Percentiles rank a stretch among this genome's conserved stretches.
These are phyloP conservation scores for Gymnodraco acuticeps DNA, from an alignment of 2,797 vertebrate species.

Conservation along the genomic window DNA sequence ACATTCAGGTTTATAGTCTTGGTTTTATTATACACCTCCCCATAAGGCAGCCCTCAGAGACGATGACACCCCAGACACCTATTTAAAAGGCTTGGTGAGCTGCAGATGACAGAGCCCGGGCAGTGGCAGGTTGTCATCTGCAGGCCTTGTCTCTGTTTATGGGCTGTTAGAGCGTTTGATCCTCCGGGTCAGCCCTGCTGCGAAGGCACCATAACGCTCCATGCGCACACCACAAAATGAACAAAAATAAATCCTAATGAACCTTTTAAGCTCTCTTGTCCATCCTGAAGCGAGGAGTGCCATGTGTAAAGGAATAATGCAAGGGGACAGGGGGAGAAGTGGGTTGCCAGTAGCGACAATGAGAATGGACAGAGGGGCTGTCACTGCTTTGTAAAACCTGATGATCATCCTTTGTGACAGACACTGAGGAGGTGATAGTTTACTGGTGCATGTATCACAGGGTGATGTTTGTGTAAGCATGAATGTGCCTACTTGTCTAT, in stretches of 20 bases:
- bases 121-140: slow-evolving; percentile 77
- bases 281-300: slow-evolving; percentile 55
- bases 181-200: slow-evolving; percentile 70
- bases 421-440: slow-evolving; percentile 70
- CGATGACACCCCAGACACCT: slow-evolving; percentile 79
- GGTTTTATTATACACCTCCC: slow-evolving; percentile 77
- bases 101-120: slow-evolving; percentile 67
- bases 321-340: slow-evolving; percentile 78
- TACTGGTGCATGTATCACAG: slow-evolving; percentile 37
- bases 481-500: slow-evolving; percentile 1
- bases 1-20: slow-evolving; percentile 75
- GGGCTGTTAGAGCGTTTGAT: slow-evolving; percentile 76
- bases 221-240: slow-evolving; percentile 73
- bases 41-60: slow-evolving; percentile 79
- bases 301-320: slow-evolving; percentile 71
- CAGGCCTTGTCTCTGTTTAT: slow-evolving; percentile 78
- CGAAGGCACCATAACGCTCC: slow-evolving; percentile 58
- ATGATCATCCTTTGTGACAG: slow-evolving; percentile 74
- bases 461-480: slow-evolving; percentile 26
- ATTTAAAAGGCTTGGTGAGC: slow-evolving; percentile 76
- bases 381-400: slow-evolving; percentile 66
- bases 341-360: slow-evolving; percentile 75
- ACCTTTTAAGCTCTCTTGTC: slow-evolving; percentile 79
- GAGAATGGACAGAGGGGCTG: slow-evolving; percentile 65
- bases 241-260: slow-evolving; percentile 85